Conservation (phyloP, 2,888 invertebrate genomes). For the Drosophila maculinotata region DNA sequence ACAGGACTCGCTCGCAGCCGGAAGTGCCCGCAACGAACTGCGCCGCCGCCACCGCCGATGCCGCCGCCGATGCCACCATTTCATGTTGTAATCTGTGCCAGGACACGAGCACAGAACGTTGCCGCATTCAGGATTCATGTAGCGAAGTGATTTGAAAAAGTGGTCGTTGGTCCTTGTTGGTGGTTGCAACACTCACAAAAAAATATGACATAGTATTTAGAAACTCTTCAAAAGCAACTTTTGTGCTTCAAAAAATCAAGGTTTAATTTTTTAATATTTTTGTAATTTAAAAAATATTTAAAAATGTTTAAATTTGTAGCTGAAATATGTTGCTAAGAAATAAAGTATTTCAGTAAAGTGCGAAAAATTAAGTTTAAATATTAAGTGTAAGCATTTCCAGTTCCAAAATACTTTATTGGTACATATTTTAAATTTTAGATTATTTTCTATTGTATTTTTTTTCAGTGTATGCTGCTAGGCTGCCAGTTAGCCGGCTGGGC, state of each 20-base stretch:
- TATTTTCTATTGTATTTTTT: background rate
- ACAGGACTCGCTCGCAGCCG: constrained; percentile 29
- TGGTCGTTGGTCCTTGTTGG: constrained; percentile 28
- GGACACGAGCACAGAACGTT: constrained; percentile 56
- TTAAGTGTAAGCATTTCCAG: no score
- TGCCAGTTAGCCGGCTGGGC: constrained; percentile 13
- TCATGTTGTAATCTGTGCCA: constrained; percentile 70
- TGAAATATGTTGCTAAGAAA: no score
- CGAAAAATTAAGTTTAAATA: no score
- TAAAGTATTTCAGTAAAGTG: no score
- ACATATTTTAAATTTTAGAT: no score
- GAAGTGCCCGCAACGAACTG: constrained; percentile 62
- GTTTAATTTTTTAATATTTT: no score
- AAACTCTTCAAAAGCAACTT: no score
- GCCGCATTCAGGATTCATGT: constrained; percentile 56
- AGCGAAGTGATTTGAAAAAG: constrained; percentile 47
- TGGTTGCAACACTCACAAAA: constrained; percentile 10
- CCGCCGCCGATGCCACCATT: constrained; percentile 39
- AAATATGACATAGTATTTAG: no score
- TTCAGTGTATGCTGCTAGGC: background rate
- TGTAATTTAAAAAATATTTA: no score
- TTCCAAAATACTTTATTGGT: no score
- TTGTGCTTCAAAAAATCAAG: no score
- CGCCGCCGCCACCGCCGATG: constrained; percentile 55
- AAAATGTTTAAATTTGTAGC: no score